Conservation (phyloP, 37 sponge, comb jelly and placozoan genomes). For the Spongilla lacustris region DNA sequence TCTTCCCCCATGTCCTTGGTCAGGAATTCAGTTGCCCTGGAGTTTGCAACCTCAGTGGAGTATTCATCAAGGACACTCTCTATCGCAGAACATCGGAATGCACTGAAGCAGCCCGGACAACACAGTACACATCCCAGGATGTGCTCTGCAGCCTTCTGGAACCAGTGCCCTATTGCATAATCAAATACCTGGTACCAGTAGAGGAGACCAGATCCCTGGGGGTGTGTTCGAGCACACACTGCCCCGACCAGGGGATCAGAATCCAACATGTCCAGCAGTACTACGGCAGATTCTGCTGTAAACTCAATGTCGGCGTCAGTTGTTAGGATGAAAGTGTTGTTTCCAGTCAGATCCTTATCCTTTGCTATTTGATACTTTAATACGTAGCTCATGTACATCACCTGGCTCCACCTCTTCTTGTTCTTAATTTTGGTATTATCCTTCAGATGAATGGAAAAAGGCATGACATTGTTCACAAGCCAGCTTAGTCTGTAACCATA, state of each 20-base stretch:
- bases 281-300: constrained; percentile 71
- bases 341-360: not conserved
- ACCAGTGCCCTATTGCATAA: constrained; percentile 91
- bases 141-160: constrained; percentile 85
- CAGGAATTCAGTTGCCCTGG: constrained; percentile 78
- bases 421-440: constrained; percentile 75
- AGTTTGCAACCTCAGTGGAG: constrained; percentile 47
- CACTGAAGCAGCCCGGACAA: constrained; percentile 92
- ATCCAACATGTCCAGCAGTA: constrained; percentile 76
- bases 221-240: constrained; percentile 89
- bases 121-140: constrained; percentile 89
- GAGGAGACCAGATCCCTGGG: constrained; percentile 76
- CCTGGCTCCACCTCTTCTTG: constrained; percentile 93
- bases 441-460: constrained; percentile 80
- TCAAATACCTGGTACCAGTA: constrained; percentile 94
- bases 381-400: constrained; percentile 95
- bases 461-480: constrained; percentile 44
- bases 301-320: constrained; percentile 94
- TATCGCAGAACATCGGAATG: constrained; percentile 80
- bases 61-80: constrained; percentile 67
- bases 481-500: constrained; percentile 78
- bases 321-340: constrained; percentile 89
- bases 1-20: constrained; percentile 97
- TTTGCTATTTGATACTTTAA: constrained; percentile 57
- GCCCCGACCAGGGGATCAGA: constrained; percentile 80